phyloP scores from a whole-genome alignment of 2,797 vertebrate species.

The Rallus crepitans region DNA sequence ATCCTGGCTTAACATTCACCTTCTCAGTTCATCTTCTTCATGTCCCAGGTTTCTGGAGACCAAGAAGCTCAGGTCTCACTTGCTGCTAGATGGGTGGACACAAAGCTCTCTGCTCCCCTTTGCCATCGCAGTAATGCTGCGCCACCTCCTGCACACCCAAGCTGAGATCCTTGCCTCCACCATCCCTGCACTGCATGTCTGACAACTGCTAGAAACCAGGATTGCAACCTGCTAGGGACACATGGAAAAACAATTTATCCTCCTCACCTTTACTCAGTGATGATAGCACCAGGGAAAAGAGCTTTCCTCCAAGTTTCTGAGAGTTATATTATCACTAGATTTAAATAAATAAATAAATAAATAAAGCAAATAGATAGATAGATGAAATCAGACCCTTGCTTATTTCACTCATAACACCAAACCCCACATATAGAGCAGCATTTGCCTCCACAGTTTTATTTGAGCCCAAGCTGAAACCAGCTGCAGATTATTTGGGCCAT shows the following conservation, averaged over 20 bases:
- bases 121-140: not conserved
- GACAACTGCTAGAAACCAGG: not conserved
- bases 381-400: not conserved
- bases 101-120: not conserved
- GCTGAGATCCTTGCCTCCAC: not conserved
- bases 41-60: not conserved
- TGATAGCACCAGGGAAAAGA: not conserved
- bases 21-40: not conserved
- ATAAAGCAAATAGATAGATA: not conserved
- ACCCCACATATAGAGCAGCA: not conserved
- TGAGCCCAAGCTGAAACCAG: not conserved
- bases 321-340: not conserved
- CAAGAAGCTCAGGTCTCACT: not conserved
- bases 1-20: not conserved
- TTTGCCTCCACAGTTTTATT: not conserved
- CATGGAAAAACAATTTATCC: not conserved
- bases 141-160: not conserved
- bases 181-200: accelerated
- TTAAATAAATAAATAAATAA: too few relatives aligned
- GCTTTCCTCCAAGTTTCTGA: not conserved
- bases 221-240: not conserved
- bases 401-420: not conserved
- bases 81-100: not conserved
- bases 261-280: not conserved
- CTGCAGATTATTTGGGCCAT: not conserved